A percentile compares a stretch with the other conserved stretches of the same genome.
Evolutionary conservation across 2,888 invertebrate species (phyloP).

Genomic region (Silvanus unidentatus): DNA sequence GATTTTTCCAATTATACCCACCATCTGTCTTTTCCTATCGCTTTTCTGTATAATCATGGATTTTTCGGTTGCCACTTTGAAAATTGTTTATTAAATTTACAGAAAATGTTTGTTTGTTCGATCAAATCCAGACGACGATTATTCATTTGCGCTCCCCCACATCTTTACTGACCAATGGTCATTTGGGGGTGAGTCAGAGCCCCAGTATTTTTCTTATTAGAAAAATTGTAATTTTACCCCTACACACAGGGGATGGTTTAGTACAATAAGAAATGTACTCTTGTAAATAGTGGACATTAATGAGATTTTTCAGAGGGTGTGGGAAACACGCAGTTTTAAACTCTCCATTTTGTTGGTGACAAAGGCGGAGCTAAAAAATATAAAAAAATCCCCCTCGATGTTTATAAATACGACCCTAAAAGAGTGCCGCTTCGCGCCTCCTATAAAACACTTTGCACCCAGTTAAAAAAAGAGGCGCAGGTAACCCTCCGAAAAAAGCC

Average conservation of each 20-base stretch:
- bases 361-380: constrained; percentile 29
- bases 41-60: constrained; percentile 16
- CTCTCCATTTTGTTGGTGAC: neutral
- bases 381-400: constrained; percentile 27
- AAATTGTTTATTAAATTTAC: no score
- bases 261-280: constrained; percentile 6
- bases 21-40: constrained; percentile 38
- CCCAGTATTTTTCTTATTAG: constrained; percentile 20
- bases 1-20: constrained; percentile 29
- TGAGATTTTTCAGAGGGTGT: constrained; percentile 9
- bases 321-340: constrained; percentile 9
- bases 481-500: neutral
- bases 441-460: constrained; percentile 1
- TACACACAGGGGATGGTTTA: neutral
- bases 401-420: neutral
- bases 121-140: constrained; percentile 3
- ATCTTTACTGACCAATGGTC: constrained; percentile 17
- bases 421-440: neutral
- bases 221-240: constrained; percentile 25
- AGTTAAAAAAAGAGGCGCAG: neutral
- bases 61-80: no score
- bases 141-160: constrained; percentile 3
- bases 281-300: constrained; percentile 10
- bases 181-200: constrained; percentile 11
- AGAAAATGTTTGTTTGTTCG: no score